Conservation (phyloP, 1,140 invertebrate genomes). For the Leptoteleia sp. region DNA sequence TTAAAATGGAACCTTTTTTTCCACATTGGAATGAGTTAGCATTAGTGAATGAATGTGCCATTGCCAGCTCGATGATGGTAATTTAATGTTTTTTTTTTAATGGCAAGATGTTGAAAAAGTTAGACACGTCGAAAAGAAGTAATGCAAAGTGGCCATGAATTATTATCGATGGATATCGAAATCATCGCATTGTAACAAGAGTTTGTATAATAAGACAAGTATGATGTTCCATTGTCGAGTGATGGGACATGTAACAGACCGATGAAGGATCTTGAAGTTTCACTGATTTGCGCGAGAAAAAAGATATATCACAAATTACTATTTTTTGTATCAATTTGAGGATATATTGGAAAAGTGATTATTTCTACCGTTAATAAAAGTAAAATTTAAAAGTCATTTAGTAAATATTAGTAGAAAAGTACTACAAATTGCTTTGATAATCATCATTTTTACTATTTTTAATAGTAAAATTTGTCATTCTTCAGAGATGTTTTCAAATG, state of each 20-base stretch:
- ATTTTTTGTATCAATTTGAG: too few relatives aligned
- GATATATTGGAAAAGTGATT: too few relatives aligned
- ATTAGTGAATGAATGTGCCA: background rate
- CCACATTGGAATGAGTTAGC: background rate
- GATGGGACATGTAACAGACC: constrained; percentile 15
- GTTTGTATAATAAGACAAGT: constrained; percentile 5
- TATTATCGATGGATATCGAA: constrained; percentile 25
- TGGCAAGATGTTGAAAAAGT: constrained; percentile 16
- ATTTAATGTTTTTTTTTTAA: background rate
- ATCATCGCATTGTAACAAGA: constrained; percentile 26
- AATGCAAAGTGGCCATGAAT: constrained; percentile 31
- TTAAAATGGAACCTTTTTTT: background rate
- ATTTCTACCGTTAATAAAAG: too few relatives aligned
- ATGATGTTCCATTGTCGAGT: constrained; percentile 34
- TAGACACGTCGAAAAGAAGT: constrained; percentile 24
- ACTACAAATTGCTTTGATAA: too few relatives aligned
- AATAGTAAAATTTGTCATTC: too few relatives aligned
- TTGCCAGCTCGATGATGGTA: background rate
- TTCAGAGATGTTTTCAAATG: too few relatives aligned
- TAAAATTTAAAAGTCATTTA: too few relatives aligned
- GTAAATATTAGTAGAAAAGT: too few relatives aligned
- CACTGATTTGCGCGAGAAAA: constrained; percentile 32
- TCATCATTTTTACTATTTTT: too few relatives aligned
- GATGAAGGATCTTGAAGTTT: constrained; percentile 41
- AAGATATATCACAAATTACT: too few relatives aligned